These are phyloP conservation scores for Tenthredo scrophulariae DNA, from an alignment of 2,888 invertebrate species.

Conservation along the genomic window DNA sequence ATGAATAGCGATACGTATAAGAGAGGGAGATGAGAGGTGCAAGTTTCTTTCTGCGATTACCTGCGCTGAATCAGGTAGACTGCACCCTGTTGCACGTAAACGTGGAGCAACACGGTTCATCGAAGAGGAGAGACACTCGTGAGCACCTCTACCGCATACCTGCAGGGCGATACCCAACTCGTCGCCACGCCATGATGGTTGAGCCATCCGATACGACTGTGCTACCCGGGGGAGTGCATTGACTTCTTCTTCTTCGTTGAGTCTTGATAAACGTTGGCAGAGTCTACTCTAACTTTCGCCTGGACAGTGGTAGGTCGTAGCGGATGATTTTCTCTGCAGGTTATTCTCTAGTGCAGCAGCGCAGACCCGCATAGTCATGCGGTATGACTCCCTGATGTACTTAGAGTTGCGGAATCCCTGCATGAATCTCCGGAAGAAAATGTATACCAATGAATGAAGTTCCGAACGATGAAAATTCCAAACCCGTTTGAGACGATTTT, in stretches of 20 bases:
- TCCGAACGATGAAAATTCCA: too few species aligned
- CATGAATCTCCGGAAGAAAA: not conserved
- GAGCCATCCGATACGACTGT: conserved; percentile 51
- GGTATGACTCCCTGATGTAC: not conserved
- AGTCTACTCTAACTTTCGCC: conserved; percentile 19
- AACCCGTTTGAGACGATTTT: too few species aligned
- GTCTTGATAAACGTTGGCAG: conserved; percentile 62
- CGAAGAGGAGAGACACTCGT: conserved; percentile 18
- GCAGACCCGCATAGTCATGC: not conserved
- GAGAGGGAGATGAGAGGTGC: not conserved
- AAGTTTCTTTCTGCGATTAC: not conserved
- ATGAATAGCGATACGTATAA: not conserved
- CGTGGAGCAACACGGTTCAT: conserved; percentile 11
- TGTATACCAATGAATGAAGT: not conserved
- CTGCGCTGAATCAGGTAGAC: not conserved
- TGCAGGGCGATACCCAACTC: conserved; percentile 42
- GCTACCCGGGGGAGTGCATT: conserved; percentile 70
- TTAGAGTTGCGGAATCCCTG: not conserved
- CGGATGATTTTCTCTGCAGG: not conserved
- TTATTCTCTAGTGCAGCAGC: not conserved
- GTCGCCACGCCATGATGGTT: conserved; percentile 40
- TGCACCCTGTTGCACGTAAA: conserved; percentile 20
- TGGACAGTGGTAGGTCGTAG: not conserved
- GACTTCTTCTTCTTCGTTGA: conserved; percentile 65
- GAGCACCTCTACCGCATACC: conserved; percentile 53